Base-by-base conservation (phyloP, 2,888 invertebrate species). In the Amitus sp. region DNA sequence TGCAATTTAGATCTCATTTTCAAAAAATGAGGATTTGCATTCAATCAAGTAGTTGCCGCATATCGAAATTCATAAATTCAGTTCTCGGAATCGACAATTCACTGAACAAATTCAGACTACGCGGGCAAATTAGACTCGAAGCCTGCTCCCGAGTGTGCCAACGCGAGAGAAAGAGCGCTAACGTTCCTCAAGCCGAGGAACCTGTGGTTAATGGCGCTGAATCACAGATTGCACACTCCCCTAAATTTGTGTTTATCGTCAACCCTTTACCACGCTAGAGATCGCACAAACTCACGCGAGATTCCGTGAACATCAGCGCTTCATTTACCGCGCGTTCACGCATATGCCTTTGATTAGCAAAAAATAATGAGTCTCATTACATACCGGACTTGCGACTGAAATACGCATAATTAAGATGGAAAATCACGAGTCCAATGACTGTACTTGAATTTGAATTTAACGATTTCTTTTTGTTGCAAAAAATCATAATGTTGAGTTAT, bases 191-290 rank as follows among this genome's bases (percentile, higher is more conserved):
- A 62, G 62, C 59, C 57, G 73, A 76, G 76, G 74, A 78, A 77
- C 72, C 76, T 75, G 78, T 78, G 79, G 75, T 81, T 82, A 82
- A 79, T 78, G 80, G 82, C 73, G 82, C 80, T 82, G 81, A 81
- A 81, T 81, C 81, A 80, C 81, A 82, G 81, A 82, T 82, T 81
- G 81, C 76, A 74, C 72, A 71, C 75, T 72, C 71, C 74, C 67
- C 65, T 62, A 62, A 62, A 62, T 60, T 66, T 49, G 51, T 60
- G 62, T 62, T 66, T 66, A 66, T 60, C 62, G 62, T 66, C 65
- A 62, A 66, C 65, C 65, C 65, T 66, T 66, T 66, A 42, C 57
- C 56, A 50, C 62, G 50, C 34, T 49, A 51, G 47, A 62, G 57
- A 52, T 54, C 60, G 49, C 54, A 50, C 46, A 55, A 58, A 46